Conservation (phyloP, 1,140 invertebrate genomes). For the Hyposmocoma kahamanoa region DNA sequence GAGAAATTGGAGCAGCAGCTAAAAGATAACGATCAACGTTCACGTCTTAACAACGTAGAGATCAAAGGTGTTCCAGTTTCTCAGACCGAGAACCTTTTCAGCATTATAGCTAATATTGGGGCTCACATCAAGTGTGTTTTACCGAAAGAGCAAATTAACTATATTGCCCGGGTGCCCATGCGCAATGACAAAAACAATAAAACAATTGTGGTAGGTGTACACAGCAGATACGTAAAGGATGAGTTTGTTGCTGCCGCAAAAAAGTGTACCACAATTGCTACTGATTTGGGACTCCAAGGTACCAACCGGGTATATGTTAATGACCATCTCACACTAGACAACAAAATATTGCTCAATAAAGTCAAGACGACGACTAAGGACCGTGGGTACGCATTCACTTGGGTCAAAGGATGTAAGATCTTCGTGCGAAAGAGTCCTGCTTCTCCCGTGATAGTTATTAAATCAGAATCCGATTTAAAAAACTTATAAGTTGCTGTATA, state of each 20-base stretch:
- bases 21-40: conserved; percentile 17
- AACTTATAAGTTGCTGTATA: no score
- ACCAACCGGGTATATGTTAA: conserved; percentile 13
- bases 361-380: conserved; percentile 16
- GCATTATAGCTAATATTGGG: conserved; percentile 13
- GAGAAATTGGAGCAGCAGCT: conserved; percentile 9
- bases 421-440: conserved; percentile 21
- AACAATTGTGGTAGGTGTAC: conserved; percentile 17
- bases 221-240: conserved; percentile 21
- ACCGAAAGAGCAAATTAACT: conserved; percentile 20
- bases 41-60: conserved; percentile 20
- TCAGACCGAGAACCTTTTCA: conserved; percentile 22
- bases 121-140: conserved; percentile 1
- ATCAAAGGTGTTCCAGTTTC: conserved; percentile 18
- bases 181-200: not conserved
- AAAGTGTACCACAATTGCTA: conserved; percentile 6
- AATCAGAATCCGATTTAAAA: conserved; percentile 14
- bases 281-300: conserved; percentile 5
- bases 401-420: conserved; percentile 28
- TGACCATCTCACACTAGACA: conserved; percentile 20
- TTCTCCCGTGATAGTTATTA: conserved; percentile 20
- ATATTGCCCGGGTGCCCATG: conserved; percentile 17
- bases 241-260: conserved; percentile 16
- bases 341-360: conserved; percentile 22
- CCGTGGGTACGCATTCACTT: conserved; percentile 19